phyloP scores from a whole-genome alignment of 2,113 vertebrate genomes.

The Vombatus ursinus region DNA sequence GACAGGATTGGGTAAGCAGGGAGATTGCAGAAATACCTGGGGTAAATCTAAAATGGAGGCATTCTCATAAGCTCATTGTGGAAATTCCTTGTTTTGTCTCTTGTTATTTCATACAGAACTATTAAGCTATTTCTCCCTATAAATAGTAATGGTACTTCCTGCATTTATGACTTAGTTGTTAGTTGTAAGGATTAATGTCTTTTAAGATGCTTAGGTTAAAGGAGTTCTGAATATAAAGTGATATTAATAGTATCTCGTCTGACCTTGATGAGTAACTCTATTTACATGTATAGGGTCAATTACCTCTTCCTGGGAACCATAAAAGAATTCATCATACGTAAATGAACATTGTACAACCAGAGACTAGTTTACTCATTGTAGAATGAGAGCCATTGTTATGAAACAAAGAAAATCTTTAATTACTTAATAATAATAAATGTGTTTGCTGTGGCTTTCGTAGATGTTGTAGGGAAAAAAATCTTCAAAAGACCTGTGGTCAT shows the following conservation, averaged over 20 bases:
- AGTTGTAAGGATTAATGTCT: constrained; percentile 17
- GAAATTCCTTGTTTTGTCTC: not conserved
- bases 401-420: constrained; percentile 27
- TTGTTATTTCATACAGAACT: not conserved
- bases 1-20: not conserved
- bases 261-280: not conserved
- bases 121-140: not conserved
- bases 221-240: constrained; percentile 25
- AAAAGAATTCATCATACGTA: not conserved
- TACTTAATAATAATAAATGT: not conserved
- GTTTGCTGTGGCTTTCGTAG: constrained; percentile 12
- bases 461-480: constrained; percentile 29
- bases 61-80: not conserved
- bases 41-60: not conserved
- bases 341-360: constrained; percentile 1
- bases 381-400: not conserved
- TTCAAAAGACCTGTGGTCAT: not conserved
- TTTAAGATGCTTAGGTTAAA: constrained; percentile 43
- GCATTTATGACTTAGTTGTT: constrained; percentile 20
- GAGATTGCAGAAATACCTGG: not conserved
- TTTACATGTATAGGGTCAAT: not conserved
- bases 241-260: constrained; percentile 8
- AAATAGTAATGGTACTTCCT: not conserved
- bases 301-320: constrained; percentile 4
- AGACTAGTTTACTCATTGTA: constrained; percentile 2